Conservation (phyloP, 2,113 vertebrate genomes). For the Nibea coibor region DNA sequence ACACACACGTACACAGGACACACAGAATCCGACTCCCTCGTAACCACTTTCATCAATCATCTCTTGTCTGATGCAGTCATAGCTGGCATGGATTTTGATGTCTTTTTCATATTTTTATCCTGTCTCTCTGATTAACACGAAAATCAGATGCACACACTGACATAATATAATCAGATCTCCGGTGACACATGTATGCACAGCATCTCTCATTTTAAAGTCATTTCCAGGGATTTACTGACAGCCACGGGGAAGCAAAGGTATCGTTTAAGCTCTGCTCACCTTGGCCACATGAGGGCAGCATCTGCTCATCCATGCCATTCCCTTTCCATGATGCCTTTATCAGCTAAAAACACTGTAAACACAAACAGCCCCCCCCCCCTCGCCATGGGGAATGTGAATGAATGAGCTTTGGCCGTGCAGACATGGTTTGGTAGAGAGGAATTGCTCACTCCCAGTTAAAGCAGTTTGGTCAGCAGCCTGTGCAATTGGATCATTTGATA, state of each 20-base stretch:
- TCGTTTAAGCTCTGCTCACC: conserved; percentile 8
- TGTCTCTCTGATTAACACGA: conserved; percentile 25
- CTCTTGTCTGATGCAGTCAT: conserved; percentile 37
- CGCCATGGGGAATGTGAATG: conserved; percentile 20
- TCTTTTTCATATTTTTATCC: conserved; percentile 45
- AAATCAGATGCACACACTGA: conserved; percentile 17
- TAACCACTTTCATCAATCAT: conserved; percentile 47
- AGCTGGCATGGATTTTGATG: conserved; percentile 19
- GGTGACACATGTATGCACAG: neutral
- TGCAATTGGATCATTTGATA: conserved; percentile 46
- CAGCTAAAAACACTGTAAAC: conserved; percentile 21
- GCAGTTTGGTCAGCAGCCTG: conserved; percentile 43
- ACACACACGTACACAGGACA: neutral
- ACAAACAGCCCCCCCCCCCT: neutral
- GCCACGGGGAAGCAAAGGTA: neutral
- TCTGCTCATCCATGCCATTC: neutral
- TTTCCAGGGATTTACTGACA: neutral
- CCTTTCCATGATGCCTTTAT: neutral
- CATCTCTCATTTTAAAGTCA: neutral
- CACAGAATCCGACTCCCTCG: neutral
- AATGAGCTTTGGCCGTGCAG: conserved; percentile 20
- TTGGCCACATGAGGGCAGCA: conserved; percentile 78
- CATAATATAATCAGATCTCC: neutral
- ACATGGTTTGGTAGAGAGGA: conserved; percentile 26
- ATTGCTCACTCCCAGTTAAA: conserved; percentile 9